These are phyloP conservation scores for Seriola rivoliana DNA, from an alignment of 2,113 vertebrate genomes.

Conservation along the genomic window DNA sequence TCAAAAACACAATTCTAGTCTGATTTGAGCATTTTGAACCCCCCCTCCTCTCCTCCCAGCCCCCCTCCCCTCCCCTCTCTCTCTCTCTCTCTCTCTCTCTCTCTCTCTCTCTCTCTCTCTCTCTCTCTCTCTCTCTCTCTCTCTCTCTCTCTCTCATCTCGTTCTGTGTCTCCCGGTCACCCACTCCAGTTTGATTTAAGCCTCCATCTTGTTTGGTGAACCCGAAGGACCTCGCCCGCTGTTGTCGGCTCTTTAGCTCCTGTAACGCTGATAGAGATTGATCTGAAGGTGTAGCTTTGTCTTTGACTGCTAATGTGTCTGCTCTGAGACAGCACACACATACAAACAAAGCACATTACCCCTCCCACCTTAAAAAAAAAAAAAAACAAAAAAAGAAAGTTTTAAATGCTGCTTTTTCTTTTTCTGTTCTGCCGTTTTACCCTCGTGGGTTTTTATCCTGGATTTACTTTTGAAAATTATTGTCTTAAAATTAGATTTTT, in stretches of 20 bases:
- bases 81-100: background rate
- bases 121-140: background rate
- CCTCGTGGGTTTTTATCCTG: slow-evolving; percentile 48
- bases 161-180: background rate
- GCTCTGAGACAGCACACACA: slow-evolving; percentile 1
- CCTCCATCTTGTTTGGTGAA: slow-evolving; percentile 9
- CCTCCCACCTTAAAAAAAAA: too few species aligned
- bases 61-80: background rate
- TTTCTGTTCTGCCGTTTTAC: slow-evolving; percentile 32
- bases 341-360: slow-evolving; percentile 14
- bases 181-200: slow-evolving; percentile 3
- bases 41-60: background rate
- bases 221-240: background rate
- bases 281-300: slow-evolving; percentile 46
- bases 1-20: background rate
- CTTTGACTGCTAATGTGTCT: slow-evolving; percentile 57
- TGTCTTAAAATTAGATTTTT: slow-evolving; percentile 42
- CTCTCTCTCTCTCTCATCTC: background rate
- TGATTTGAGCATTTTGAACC: slow-evolving; percentile 10
- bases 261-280: slow-evolving; percentile 35
- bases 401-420: slow-evolving; percentile 73
- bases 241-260: slow-evolving; percentile 23
- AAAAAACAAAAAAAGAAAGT: background rate
- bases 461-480: slow-evolving; percentile 39
- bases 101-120: background rate